Base-by-base conservation (phyloP, 2,888 invertebrate species). In the Epinotia bilunana region DNA sequence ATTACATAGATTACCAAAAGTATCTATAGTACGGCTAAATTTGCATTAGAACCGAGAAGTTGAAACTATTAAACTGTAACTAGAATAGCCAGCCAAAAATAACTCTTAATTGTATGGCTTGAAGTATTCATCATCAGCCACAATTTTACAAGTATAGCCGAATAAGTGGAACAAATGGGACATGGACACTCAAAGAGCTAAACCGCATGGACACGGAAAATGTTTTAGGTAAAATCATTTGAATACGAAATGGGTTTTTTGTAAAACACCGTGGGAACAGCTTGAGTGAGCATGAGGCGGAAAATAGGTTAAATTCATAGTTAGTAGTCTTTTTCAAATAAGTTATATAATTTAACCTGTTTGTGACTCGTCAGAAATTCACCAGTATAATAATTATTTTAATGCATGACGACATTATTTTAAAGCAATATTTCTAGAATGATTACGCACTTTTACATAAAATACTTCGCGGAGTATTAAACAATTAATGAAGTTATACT, bases 121-220 rank as follows among this genome's bases (percentile, higher is more conserved):
- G 58, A 69, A 5, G 43, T 23, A 5, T 11, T 23, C 23, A 58
- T 23, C 6, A 58, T 43, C 43, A 16, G 23, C 5, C 28, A 60
- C n/a, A 12, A 5, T 28, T 49, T 84, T 83, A 85, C 79, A 82
- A 80, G 74, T 81, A 77, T 72, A 80, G 81, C 18, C 18, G 12
- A 55, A 83, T 82, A 85, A 84, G 83, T 79, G 82, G 79, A 79
- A 81, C 80, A 81, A 84, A 83, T 84, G 82, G 82, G 80, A 80
- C 80, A 80, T 77, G 76, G 78, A 78, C 76, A n/a, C 78, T 79
- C 77, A 79, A 81, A 82, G 80, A 72, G 79, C 77, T 77, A 77
- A 75, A 81, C 82, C 83, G 80, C 76, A 78, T 79, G 16, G 4
- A 86, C 83, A 85, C 79, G 82, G 76, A 83, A 84, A 85, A 81